Base-by-base conservation (phyloP, 2,113 vertebrate species). In the Lepisosteus osseus region DNA sequence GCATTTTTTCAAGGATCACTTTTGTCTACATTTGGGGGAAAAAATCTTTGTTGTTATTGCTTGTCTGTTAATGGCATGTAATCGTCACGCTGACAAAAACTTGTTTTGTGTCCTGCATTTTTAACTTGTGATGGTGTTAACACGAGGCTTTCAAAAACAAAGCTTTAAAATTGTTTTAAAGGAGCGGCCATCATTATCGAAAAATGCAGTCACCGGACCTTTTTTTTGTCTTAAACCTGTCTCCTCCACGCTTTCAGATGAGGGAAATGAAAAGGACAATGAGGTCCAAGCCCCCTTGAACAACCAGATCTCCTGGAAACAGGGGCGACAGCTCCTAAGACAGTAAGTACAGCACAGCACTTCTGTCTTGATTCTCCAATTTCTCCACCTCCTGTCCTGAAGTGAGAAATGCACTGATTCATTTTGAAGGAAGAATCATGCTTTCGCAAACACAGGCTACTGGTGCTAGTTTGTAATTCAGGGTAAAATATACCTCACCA, bases 251-350 rank as follows among this genome's bases (percentile, higher is more conserved):
- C 78, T 93, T 75, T 90, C 90, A 98, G 97, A 99, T 89, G 97
- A 98, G 83, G 91, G 94, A 79, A 99, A 97, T 83, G 93, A 94
- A 77, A 88, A 90, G 63, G 97, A 99, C 77, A 94, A 95, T 51
- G 96, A 99, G 81, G 84, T 94, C 44, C 95, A 95, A 67, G 95
- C 94, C 77, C 94, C 90, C 3, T 92, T 95, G 63, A 99, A 97
- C 83, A 99, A 95, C 90, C 97, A 98, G 85, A 91, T 99, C 88
- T 97, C 97, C 88, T 98, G 97, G 97, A 99, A 97, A 87, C 97
- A 99, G 90, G 97, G 97, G 65, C 93, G 96, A 1, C 97, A 98
- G 75, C 94, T 99, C 69, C 93, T 99, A 80, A 93, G 97, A 88
- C 97, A 99, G 97, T 99, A 88, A 95, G 97, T 92, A 57, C 66